These are phyloP conservation scores for Lerema accius DNA, from an alignment of 1,140 invertebrate species.

Conservation along the genomic window DNA sequence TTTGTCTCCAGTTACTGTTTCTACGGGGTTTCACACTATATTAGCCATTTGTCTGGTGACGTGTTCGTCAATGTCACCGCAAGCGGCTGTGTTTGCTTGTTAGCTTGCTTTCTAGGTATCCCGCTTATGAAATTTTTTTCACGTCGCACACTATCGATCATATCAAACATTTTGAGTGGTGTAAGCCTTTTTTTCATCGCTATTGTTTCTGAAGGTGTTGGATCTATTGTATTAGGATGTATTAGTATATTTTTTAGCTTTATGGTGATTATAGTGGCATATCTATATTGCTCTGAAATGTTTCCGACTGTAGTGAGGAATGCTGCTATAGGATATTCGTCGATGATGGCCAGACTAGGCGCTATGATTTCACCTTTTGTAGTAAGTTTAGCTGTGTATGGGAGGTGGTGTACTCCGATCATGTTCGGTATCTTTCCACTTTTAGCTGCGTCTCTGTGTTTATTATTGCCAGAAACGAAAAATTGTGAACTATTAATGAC, in stretches of 20 bases:
- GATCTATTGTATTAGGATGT: conserved; percentile 83
- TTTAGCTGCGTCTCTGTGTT: conserved; percentile 85
- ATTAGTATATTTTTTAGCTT: conserved; percentile 86
- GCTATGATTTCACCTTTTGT: conserved; percentile 87
- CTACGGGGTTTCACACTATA: conserved; percentile 89
- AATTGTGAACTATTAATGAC: conserved; percentile 89
- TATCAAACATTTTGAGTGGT: conserved; percentile 82
- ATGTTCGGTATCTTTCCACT: conserved; percentile 88
- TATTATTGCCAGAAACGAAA: conserved; percentile 89
- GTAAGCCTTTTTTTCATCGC: conserved; percentile 84
- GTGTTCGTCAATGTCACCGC: conserved; percentile 88
- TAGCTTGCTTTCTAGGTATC: conserved; percentile 85
- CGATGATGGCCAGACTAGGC: conserved; percentile 86
- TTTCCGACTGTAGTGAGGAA: conserved; percentile 88
- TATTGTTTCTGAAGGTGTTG: conserved; percentile 73
- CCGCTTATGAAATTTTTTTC: conserved; percentile 85
- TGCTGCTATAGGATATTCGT: conserved; percentile 85
- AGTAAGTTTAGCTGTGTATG: conserved; percentile 72
- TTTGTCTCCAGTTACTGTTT: conserved; percentile 88
- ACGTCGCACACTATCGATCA: conserved; percentile 83
- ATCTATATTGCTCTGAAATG: conserved; percentile 87
- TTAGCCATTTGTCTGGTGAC: conserved; percentile 87
- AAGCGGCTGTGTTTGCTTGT: conserved; percentile 84
- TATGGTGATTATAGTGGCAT: conserved; percentile 85
- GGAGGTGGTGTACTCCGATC: conserved; percentile 85